Percentiles rank a stretch among this genome's conserved stretches.
These are phyloP conservation scores for Palythoa grandiflora DNA, from an alignment of 92 coral and sea anemone species.

Conservation along the genomic window DNA sequence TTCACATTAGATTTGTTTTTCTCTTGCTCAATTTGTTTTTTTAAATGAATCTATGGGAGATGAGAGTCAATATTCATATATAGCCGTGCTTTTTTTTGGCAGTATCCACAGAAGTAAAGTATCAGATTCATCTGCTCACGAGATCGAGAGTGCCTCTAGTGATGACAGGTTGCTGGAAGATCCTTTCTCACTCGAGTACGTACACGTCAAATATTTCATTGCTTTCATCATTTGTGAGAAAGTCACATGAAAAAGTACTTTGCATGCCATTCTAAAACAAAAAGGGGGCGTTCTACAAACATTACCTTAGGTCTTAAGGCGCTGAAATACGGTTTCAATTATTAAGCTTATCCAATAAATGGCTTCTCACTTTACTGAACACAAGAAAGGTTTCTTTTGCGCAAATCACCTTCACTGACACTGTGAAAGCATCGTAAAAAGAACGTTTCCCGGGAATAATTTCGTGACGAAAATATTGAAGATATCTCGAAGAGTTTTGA, in stretches of 20 bases:
- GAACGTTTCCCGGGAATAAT: too few relatives aligned
- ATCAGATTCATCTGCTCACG: constrained; percentile 33
- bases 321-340: too few relatives aligned
- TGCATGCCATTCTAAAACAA: constrained; percentile 23
- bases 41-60: constrained; percentile 22
- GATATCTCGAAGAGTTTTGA: too few relatives aligned
- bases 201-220: constrained; percentile 45
- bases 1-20: constrained; percentile 39
- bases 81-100: constrained; percentile 24
- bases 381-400: too few relatives aligned
- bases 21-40: constrained; percentile 26
- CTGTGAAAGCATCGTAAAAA: too few relatives aligned
- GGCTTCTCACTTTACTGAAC: too few relatives aligned
- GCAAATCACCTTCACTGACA: too few relatives aligned
- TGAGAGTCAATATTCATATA: constrained; percentile 19
- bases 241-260: constrained; percentile 37
- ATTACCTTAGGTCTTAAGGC: too few relatives aligned
- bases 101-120: constrained; percentile 39
- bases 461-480: too few relatives aligned
- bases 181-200: constrained; percentile 51
- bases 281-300: neutral
- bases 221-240: constrained; percentile 22
- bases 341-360: too few relatives aligned
- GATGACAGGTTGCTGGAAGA: constrained; percentile 43
- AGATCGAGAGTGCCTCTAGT: neutral